These are phyloP conservation scores for Lithosia quadra DNA, from an alignment of 2,888 invertebrate species.

Conservation along the genomic window DNA sequence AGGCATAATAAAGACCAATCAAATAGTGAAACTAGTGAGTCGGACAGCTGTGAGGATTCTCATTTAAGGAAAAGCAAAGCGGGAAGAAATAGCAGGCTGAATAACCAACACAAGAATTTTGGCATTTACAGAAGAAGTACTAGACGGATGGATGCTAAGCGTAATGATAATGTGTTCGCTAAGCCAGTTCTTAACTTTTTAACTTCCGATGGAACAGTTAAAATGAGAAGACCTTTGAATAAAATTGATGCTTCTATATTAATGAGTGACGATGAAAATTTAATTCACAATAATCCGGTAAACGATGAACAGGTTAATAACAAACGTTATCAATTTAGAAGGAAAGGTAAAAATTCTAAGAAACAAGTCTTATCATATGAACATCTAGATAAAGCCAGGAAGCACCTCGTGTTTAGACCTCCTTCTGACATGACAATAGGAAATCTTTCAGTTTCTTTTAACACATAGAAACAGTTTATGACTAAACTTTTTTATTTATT, in stretches of 20 bases:
- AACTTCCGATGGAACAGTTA: conserved; percentile 14
- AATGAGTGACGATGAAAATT: too few relatives aligned
- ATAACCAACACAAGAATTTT: not conserved
- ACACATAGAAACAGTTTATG: conserved; percentile 1
- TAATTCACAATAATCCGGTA: too few relatives aligned
- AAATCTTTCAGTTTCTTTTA: conserved; percentile 14
- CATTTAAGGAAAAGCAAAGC: not conserved
- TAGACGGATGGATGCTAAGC: not conserved
- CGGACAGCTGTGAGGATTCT: not conserved
- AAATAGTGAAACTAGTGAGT: not conserved
- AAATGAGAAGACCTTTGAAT: conserved; percentile 13
- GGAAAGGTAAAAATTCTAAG: not conserved
- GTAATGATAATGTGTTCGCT: not conserved
- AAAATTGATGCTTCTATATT: not conserved
- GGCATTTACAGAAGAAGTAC: conserved; percentile 8
- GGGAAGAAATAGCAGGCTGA: not conserved
- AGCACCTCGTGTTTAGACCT: conserved; percentile 10
- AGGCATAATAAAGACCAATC: not conserved
- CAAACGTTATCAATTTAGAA: not conserved
- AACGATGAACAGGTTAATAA: not conserved
- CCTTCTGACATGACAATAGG: conserved; percentile 4
- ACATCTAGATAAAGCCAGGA: not conserved
- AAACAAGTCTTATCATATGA: not conserved
- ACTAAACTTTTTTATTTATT: conserved; percentile 3
- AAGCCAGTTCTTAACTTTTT: conserved; percentile 19